These are phyloP conservation scores for Oophaga pumilio DNA, from an alignment of 2,113 vertebrate genomes.

Conservation along the genomic window DNA sequence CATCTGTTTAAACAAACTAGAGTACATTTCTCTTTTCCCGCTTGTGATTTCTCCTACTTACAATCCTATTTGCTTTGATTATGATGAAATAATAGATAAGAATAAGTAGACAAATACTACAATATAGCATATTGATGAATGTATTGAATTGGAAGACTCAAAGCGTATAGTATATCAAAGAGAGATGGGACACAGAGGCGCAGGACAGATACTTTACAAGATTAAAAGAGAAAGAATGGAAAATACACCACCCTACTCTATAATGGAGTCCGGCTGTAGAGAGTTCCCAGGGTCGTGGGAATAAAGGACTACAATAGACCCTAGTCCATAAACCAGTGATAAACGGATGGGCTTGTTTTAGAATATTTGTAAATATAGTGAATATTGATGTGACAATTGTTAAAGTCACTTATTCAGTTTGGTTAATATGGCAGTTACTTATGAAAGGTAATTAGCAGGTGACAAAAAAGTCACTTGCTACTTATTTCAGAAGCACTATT, in stretches of 20 bases:
- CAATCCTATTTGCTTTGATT: slow-evolving; percentile 17
- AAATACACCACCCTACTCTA: background rate
- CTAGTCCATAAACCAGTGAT: background rate
- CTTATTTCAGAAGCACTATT: background rate
- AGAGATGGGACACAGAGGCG: background rate
- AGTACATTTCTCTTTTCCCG: background rate
- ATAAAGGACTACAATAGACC: background rate
- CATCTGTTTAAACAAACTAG: background rate
- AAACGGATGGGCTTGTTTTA: background rate
- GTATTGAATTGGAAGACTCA: background rate
- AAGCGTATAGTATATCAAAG: slow-evolving; percentile 4
- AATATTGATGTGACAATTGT: background rate
- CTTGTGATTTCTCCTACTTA: slow-evolving; percentile 1
- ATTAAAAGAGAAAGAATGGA: background rate
- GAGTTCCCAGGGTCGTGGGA: background rate
- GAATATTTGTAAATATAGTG: background rate
- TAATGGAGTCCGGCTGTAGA: background rate
- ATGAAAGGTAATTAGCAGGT: background rate
- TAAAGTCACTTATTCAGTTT: background rate
- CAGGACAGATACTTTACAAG: background rate
- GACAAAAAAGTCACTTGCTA: background rate
- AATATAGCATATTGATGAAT: background rate
- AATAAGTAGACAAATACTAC: slow-evolving; percentile 6
- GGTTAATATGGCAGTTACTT: background rate
- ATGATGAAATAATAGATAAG: background rate